Percentiles rank a stretch among this genome's conserved stretches.
phyloP scores from a whole-genome alignment of 2,797 vertebrate genomes.

The Limnodromus scolopaceus region DNA sequence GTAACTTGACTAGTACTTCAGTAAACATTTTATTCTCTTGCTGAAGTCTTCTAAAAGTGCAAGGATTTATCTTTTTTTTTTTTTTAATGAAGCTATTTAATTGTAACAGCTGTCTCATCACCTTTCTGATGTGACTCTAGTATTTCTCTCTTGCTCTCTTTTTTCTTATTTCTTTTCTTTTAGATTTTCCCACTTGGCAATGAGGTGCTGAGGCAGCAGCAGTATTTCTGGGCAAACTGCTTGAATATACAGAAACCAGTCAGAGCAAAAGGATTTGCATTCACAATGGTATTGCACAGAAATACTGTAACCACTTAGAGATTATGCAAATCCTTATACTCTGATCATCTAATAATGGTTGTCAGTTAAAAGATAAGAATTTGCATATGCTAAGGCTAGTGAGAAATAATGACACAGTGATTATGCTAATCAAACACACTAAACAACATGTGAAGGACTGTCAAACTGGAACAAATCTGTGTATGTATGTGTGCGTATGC shows the following conservation, averaged over 20 bases:
- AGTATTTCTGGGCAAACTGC: constrained; percentile 27
- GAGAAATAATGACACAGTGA: constrained; percentile 54
- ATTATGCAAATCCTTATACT: constrained; percentile 62
- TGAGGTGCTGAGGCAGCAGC: constrained; percentile 39
- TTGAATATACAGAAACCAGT: constrained; percentile 45
- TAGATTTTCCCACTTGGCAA: constrained; percentile 14
- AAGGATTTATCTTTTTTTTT: background rate
- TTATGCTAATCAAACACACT: constrained; percentile 55
- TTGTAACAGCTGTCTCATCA: background rate
- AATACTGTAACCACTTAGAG: constrained; percentile 44
- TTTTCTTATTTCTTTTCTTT: background rate
- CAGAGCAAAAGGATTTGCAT: constrained; percentile 51
- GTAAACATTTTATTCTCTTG: background rate
- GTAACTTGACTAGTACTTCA: background rate
- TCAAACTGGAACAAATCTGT: constrained; percentile 51
- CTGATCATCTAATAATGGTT: constrained; percentile 64
- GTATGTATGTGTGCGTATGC: background rate
- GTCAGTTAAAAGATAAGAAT: constrained; percentile 64
- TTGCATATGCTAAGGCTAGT: constrained; percentile 57
- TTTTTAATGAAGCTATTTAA: background rate
- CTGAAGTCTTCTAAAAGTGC: background rate
- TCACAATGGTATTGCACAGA: constrained; percentile 11
- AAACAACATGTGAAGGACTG: constrained; percentile 45
- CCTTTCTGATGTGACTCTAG: background rate
- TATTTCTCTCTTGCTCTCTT: background rate